Base-by-base conservation (phyloP, 2,113 vertebrate species). In the Pterocles gutturalis region DNA sequence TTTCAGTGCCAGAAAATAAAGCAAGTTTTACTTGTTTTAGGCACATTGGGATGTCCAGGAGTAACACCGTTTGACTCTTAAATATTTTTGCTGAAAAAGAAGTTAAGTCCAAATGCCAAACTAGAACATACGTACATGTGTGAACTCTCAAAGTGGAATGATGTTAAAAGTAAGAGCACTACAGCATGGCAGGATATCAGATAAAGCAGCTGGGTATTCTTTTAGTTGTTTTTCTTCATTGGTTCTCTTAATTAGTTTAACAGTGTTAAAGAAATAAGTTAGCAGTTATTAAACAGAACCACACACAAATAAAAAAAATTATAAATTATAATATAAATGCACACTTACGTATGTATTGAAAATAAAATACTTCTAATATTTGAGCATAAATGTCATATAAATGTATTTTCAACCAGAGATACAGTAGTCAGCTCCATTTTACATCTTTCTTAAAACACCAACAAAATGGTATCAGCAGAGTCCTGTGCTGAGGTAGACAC, bases 61-160 rank as follows among this genome's bases (percentile, higher is more conserved):
- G 4, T 28, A 61, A 53, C 8, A 66, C 11, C 9, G 55, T 79
- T 67, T 64, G 3, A 36, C 5, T 60, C 41, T 3, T 25, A 80
- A 65, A 6, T 31, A 41, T 18, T 91, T 84, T 70, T 82, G 4
- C 26, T 79, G 18, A 76, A 43, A 10, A 92, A 36, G n/a, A 69
- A 71, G 26, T 11, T 65, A 73, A 80, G 21, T 45, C 69, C 33
- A 55, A 26, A 48, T 57, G 17, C 16, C 31, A 58, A 38, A 41
- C 22, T 53, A 17, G 14, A 82, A 18, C 7, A 28, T 4, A 6
- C 7, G 29, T 33, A 55, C 0, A 2, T 9, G 13, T 79, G 21
- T 46, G 54, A 81, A 45, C 24, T 36, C 18, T 79, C 13, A 12
- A 41, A 87, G 41, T 12, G 22, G 17, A 57, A 51, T 33, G 10